A percentile compares a stretch with the other conserved stretches of the same genome.
Conservation (phyloP, 1,140 invertebrate genomes). For the Dendrolimus kikuchii region DNA sequence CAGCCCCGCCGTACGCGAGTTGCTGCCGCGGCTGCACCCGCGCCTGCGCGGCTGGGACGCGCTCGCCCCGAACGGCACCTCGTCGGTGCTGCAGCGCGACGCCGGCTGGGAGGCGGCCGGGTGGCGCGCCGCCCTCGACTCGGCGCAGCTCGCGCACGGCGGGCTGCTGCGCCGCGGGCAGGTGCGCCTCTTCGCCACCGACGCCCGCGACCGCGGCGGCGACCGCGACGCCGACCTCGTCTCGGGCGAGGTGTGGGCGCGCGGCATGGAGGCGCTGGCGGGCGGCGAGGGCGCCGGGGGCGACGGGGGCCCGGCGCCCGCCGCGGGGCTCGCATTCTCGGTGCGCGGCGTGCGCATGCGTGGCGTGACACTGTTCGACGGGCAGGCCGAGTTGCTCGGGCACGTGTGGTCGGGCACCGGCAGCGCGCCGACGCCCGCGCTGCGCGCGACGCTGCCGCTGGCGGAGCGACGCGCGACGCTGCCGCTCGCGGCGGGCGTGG, state of each 20-base stretch:
- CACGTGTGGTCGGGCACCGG: slow-evolving; percentile 45
- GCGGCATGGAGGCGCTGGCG: slow-evolving; percentile 31
- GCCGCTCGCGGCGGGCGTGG: slow-evolving; percentile 22
- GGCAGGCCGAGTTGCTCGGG: slow-evolving; percentile 37
- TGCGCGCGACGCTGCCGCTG: slow-evolving; percentile 26
- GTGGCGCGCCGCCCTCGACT: slow-evolving; percentile 8
- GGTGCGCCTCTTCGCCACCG: slow-evolving; percentile 3
- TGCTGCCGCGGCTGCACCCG: slow-evolving; percentile 18
- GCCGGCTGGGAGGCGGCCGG: slow-evolving; percentile 8
- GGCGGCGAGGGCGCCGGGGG: slow-evolving; percentile 13
- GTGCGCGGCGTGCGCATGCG: slow-evolving; percentile 27
- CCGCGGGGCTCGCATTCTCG: slow-evolving; percentile 26
- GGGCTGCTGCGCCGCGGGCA: slow-evolving; percentile 16
- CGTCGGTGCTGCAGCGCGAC: slow-evolving; percentile 9
- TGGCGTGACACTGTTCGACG: slow-evolving; percentile 25
- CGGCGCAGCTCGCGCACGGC: slow-evolving; percentile 16
- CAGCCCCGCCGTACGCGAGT: slow-evolving; percentile 9
- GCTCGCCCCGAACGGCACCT: slow-evolving; percentile 9
- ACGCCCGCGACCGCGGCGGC: slow-evolving; percentile 9
- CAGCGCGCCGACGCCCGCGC: slow-evolving; percentile 32
- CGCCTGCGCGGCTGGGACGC: slow-evolving; percentile 22
- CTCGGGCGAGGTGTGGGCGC: slow-evolving; percentile 37
- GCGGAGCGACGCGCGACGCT: slow-evolving; percentile 1
- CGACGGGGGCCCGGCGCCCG: slow-evolving; percentile 9
- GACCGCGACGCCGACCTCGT: neutral